These are phyloP conservation scores for Pararge aegeria DNA, from an alignment of 1,140 invertebrate genomes.

Conservation along the genomic window DNA sequence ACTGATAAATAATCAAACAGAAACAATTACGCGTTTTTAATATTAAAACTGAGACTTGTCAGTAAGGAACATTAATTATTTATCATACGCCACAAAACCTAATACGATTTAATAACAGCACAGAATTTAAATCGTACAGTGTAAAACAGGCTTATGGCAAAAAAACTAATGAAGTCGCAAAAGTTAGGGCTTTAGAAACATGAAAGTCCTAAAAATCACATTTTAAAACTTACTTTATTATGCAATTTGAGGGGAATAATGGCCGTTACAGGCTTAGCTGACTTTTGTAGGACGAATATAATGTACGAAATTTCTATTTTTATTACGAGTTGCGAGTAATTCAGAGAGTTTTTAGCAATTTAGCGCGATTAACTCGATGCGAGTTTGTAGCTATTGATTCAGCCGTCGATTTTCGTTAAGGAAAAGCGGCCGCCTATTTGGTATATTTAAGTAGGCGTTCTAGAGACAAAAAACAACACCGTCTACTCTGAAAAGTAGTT, in stretches of 20 bases:
- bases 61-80: too few species aligned
- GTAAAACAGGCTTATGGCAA: not conserved
- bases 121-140: not conserved
- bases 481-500: too few species aligned
- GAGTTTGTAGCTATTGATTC: not conserved
- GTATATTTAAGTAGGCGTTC: too few species aligned
- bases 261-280: constrained; percentile 9
- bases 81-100: too few species aligned
- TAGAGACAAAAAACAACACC: too few species aligned
- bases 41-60: too few species aligned
- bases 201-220: constrained; percentile 30
- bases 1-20: too few species aligned
- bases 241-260: constrained; percentile 20
- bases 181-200: constrained; percentile 24
- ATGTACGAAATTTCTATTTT: not conserved
- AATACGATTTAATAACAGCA: too few species aligned
- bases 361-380: not conserved
- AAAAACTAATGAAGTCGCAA: constrained; percentile 34
- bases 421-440: too few species aligned
- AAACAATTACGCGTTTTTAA: too few species aligned
- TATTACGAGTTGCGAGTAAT: not conserved
- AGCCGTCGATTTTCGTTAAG: not conserved
- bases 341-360: not conserved
- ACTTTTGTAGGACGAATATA: constrained; percentile 1
- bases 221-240: constrained; percentile 25